Percentiles rank a stretch among this genome's conserved stretches.
Evolutionary conservation across 2,113 vertebrate species (phyloP).

Genomic region (Rattus norvegicus): GRCr8 NC_086039.1:34405501-34406000

Average conservation of each 20-base stretch:
- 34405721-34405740: background rate
- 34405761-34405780: background rate
- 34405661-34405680: background rate
- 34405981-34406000: slow-evolving; percentile 21
- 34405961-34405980: background rate
- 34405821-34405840: background rate
- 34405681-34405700: slow-evolving; percentile 24
- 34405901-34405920: background rate
- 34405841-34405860: background rate
- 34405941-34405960: background rate
- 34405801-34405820: background rate
- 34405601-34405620: background rate
- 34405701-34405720: background rate
- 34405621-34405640: background rate
- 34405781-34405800: background rate
- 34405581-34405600: background rate
- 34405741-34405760: background rate
- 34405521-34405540: background rate
- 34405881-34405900: background rate
- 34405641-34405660: background rate
- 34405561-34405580: background rate
- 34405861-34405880: too few species aligned
- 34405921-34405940: background rate
- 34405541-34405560: background rate
- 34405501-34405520: background rate